These are phyloP conservation scores for Miopithecus talapoin DNA, from an alignment of 2,797 vertebrate species.

Conservation along the genomic window DNA sequence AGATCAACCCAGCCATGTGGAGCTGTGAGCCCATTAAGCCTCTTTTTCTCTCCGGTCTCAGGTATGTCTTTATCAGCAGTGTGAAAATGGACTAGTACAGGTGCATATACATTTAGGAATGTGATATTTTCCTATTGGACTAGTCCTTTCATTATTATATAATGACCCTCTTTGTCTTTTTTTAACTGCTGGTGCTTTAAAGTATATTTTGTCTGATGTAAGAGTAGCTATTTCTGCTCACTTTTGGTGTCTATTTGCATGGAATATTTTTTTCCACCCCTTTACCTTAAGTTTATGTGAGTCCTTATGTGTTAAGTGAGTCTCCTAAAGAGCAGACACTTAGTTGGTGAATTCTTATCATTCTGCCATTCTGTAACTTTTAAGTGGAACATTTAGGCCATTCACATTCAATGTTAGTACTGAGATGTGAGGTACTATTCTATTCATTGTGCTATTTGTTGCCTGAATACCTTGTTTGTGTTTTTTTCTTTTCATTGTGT, in stretches of 20 bases:
- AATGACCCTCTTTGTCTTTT: background rate
- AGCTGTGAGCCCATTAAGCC: background rate
- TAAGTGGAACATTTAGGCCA: background rate
- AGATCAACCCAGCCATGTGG: background rate
- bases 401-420: background rate
- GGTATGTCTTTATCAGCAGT: background rate
- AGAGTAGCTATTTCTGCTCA: background rate
- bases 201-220: background rate
- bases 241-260: background rate
- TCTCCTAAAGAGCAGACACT: background rate
- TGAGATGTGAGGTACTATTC: background rate
- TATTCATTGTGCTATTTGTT: background rate
- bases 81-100: background rate
- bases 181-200: background rate
- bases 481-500: background rate
- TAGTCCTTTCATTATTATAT: background rate
- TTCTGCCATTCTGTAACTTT: background rate
- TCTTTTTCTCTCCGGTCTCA: background rate
- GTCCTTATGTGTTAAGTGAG: background rate
- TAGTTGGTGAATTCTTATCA: background rate
- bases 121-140: background rate
- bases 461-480: background rate
- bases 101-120: background rate
- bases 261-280: background rate
- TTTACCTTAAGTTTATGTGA: background rate